These are phyloP conservation scores for Vultur gryphus DNA, from an alignment of 2,797 vertebrate species.

Conservation along the genomic window DNA sequence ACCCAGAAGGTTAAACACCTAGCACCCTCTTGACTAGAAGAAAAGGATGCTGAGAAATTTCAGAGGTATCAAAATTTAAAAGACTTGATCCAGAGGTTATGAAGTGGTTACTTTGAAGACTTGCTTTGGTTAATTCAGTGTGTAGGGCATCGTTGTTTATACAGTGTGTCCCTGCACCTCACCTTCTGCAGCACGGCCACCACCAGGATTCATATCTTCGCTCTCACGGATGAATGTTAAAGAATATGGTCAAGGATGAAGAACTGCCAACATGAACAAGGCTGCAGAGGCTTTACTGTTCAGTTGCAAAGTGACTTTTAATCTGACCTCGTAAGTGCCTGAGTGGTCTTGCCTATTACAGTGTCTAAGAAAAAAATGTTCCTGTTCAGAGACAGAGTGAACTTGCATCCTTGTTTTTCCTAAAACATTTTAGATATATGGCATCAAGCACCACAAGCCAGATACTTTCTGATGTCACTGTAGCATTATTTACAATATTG, in stretches of 20 bases:
- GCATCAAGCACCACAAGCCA: background rate
- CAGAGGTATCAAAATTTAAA: background rate
- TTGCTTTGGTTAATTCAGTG: background rate
- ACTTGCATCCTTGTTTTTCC: background rate
- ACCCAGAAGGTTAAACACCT: background rate
- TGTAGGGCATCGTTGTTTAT: rapidly evolving
- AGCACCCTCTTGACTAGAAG: background rate
- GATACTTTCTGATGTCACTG: background rate
- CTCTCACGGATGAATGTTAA: background rate
- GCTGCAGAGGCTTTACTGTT: background rate
- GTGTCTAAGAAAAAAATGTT: background rate
- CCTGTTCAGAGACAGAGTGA: background rate
- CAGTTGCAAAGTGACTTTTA: conserved; percentile 16
- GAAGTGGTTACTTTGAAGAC: background rate
- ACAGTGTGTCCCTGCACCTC: background rate
- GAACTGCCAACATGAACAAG: background rate
- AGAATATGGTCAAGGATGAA: background rate
- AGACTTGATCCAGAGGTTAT: background rate
- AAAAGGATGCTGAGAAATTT: background rate
- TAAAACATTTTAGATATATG: background rate
- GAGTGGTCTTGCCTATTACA: conserved; percentile 31
- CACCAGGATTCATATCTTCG: background rate
- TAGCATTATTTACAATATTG: background rate
- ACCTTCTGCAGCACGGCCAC: background rate
- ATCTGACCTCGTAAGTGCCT: background rate